Conservation (phyloP, 2,888 invertebrate species). For the Lacanobia oleracea region DNA sequence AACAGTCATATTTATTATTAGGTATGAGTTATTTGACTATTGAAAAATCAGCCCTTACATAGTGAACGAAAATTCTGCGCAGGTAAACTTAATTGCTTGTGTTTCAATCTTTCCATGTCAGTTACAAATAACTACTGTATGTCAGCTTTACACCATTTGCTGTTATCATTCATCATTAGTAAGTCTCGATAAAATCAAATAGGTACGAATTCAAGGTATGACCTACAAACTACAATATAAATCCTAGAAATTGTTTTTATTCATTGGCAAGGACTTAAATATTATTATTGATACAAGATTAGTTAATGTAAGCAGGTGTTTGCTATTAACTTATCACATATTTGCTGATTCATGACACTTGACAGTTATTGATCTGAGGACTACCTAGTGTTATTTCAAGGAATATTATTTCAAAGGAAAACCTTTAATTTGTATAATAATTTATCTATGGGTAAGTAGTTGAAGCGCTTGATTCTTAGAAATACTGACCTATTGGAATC, state of each 20-base stretch:
- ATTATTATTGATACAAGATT: slow-evolving; percentile 1
- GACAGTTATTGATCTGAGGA: slow-evolving; percentile 4
- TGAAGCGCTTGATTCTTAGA: slow-evolving; percentile 1
- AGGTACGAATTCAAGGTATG: slow-evolving; percentile 33
- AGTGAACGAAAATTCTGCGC: too few relatives aligned
- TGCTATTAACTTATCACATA: slow-evolving; percentile 21
- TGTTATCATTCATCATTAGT: too few relatives aligned
- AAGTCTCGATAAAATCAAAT: slow-evolving; percentile 23
- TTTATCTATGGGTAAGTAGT: not conserved
- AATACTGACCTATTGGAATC: not conserved
- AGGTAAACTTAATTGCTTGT: too few relatives aligned
- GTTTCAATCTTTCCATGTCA: too few relatives aligned
- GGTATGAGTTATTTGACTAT: too few relatives aligned
- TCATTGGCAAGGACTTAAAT: slow-evolving; percentile 2
- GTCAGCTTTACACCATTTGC: slow-evolving; percentile 1
- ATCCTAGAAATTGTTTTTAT: slow-evolving; percentile 33
- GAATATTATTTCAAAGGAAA: slow-evolving; percentile 7
- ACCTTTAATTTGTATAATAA: slow-evolving; percentile 23
- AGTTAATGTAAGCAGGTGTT: slow-evolving; percentile 21
- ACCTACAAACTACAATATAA: slow-evolving; percentile 46
- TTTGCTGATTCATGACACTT: slow-evolving; percentile 38
- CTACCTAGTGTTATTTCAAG: slow-evolving; percentile 10
- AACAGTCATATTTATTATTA: too few relatives aligned
- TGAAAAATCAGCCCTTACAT: too few relatives aligned
- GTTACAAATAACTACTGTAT: not conserved